These are phyloP conservation scores for Lycorma delicatula DNA, from an alignment of 1,140 invertebrate species.

Conservation along the genomic window DNA sequence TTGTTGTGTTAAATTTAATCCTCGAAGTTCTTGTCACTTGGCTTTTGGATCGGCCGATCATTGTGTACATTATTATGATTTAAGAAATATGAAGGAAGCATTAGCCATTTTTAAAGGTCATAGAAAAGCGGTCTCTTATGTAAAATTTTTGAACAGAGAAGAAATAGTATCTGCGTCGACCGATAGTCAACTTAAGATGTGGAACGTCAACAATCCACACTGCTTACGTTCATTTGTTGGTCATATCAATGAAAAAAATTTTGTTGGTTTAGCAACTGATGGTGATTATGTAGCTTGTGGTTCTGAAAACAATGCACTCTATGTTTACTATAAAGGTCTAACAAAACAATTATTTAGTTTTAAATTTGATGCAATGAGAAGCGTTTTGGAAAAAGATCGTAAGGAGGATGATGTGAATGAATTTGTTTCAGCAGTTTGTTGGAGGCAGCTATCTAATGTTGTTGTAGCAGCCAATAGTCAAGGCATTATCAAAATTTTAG, in stretches of 20 bases:
- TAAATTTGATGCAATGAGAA: slow-evolving; percentile 78
- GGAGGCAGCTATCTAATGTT: slow-evolving; percentile 78
- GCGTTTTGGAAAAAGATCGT: slow-evolving; percentile 69
- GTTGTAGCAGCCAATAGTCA: slow-evolving; percentile 93
- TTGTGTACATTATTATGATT: slow-evolving; percentile 94
- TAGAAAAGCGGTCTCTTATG: slow-evolving; percentile 91
- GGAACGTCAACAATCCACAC: slow-evolving; percentile 74
- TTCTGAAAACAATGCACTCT: slow-evolving; percentile 91
- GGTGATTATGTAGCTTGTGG: slow-evolving; percentile 92
- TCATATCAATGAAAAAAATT: slow-evolving; percentile 95
- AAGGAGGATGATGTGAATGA: slow-evolving; percentile 81
- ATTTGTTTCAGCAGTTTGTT: slow-evolving; percentile 94
- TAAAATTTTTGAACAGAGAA: slow-evolving; percentile 83
- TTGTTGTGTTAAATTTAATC: slow-evolving; percentile 95
- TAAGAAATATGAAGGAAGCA: slow-evolving; percentile 75
- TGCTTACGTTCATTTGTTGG: slow-evolving; percentile 85
- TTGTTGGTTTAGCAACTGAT: slow-evolving; percentile 92
- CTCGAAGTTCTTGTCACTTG: slow-evolving; percentile 72
- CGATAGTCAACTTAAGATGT: slow-evolving; percentile 89
- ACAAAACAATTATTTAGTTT: slow-evolving; percentile 81
- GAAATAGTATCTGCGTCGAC: slow-evolving; percentile 93
- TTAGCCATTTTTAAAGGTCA: slow-evolving; percentile 85
- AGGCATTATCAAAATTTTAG: slow-evolving; percentile 82
- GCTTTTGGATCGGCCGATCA: slow-evolving; percentile 95
- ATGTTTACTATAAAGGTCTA: slow-evolving; percentile 88